phyloP scores from a whole-genome alignment of 2,888 invertebrate genomes.

The Galerucella nymphaeae region DNA sequence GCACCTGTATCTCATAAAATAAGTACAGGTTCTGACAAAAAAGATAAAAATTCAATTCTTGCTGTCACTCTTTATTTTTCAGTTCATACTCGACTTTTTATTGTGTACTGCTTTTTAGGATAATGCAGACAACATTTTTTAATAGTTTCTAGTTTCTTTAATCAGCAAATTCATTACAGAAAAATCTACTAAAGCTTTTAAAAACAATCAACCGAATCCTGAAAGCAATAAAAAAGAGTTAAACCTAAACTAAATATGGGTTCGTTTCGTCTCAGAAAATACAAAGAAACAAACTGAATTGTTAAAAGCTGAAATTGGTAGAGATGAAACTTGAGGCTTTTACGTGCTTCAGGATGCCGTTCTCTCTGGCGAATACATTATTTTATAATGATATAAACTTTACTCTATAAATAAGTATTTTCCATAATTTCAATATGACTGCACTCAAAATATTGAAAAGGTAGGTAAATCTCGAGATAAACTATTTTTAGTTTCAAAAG shows the following conservation, averaged over 20 bases:
- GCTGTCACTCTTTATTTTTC: no score
- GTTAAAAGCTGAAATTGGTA: conserved; percentile 27
- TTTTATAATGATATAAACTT: conserved; percentile 28
- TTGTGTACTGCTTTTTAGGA: not conserved
- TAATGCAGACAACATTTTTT: not conserved
- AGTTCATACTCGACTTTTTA: no score
- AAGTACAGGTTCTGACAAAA: no score
- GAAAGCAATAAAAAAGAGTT: not conserved
- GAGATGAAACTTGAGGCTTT: conserved; percentile 25
- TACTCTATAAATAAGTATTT: conserved; percentile 20
- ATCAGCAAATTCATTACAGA: conserved; percentile 1
- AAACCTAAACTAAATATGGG: not conserved
- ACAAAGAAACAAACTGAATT: conserved; percentile 26
- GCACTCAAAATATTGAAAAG: conserved; percentile 26
- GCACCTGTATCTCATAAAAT: no score
- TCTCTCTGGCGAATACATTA: conserved; percentile 17
- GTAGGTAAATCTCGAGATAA: not conserved
- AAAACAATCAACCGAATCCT: conserved; percentile 10
- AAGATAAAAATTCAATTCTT: no score
- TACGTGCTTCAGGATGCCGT: conserved; percentile 11
- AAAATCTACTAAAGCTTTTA: conserved; percentile 9
- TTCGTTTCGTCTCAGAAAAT: conserved; percentile 27
- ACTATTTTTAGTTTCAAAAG: not conserved
- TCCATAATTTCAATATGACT: conserved; percentile 15
- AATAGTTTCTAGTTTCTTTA: not conserved